Evolutionary conservation across 2,797 vertebrate genomes (phyloP).

Genomic region (Poeciliopsis turneri): DNA sequence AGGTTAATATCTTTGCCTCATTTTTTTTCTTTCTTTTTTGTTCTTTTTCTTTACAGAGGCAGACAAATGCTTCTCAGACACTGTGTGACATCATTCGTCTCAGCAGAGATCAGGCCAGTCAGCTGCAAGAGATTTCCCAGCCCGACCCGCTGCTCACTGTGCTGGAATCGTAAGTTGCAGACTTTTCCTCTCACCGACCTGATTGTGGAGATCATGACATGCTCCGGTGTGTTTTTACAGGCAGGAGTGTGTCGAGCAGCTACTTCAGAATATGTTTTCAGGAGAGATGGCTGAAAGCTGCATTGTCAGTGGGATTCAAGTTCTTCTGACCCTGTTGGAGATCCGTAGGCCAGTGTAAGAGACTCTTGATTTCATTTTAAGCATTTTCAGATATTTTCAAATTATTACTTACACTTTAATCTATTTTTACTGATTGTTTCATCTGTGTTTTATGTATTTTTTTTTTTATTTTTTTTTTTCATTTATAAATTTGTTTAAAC

Average conservation of each 20-base stretch:
- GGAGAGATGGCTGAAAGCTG: constrained; percentile 88
- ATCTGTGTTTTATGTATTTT: neutral
- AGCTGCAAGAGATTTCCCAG: constrained; percentile 90
- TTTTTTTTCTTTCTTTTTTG: neutral
- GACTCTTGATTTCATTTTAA: neutral
- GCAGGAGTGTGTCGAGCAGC: constrained; percentile 92
- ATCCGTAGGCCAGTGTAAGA: constrained; percentile 88
- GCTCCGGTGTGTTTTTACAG: constrained; percentile 69
- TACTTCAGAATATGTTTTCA: constrained; percentile 95
- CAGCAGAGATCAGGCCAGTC: constrained; percentile 94
- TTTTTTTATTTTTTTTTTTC: neutral
- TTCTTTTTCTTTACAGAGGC: constrained; percentile 71
- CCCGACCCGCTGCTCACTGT: constrained; percentile 90
- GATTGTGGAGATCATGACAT: neutral
- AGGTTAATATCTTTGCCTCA: neutral
- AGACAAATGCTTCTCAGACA: constrained; percentile 97
- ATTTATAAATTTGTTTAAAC: constrained; percentile 8
- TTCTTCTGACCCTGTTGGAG: constrained; percentile 93
- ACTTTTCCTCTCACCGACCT: constrained; percentile 1
- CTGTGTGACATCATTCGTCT: constrained; percentile 95
- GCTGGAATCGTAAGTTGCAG: constrained; percentile 92
- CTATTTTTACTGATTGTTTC: neutral
- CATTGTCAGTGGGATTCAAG: constrained; percentile 93
- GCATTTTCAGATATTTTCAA: neutral
- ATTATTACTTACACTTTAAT: neutral